Conservation (phyloP, 2,113 vertebrate species). For the Poicephalus gulielmi region DNA sequence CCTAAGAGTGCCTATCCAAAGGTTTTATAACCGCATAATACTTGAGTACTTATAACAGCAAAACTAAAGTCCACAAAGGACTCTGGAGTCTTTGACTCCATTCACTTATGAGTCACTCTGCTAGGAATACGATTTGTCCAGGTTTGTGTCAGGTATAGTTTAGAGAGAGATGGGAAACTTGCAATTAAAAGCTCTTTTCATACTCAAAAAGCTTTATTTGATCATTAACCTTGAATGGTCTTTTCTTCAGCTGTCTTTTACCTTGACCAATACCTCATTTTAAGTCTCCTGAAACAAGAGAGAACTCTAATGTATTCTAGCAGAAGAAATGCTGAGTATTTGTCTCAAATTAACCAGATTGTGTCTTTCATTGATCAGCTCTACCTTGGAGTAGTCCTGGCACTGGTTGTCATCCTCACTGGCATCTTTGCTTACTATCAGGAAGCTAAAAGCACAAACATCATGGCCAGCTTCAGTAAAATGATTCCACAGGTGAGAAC, state of each 20-base stretch:
- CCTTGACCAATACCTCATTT: not conserved
- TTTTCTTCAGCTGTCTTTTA: not conserved
- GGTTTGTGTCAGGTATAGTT: not conserved
- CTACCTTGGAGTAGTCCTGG: conserved; percentile 78
- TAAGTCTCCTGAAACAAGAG: not conserved
- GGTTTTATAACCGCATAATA: not conserved
- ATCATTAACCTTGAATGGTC: not conserved
- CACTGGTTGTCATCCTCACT: conserved; percentile 77
- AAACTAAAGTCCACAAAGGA: not conserved
- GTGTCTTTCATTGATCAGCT: conserved; percentile 59
- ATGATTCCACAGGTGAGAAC: conserved; percentile 83
- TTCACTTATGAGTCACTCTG: not conserved
- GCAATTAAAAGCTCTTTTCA: not conserved
- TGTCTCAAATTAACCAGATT: not conserved
- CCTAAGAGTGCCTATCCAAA: not conserved
- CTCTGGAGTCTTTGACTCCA: not conserved
- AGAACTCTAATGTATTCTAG: not conserved
- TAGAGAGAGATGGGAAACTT: not conserved
- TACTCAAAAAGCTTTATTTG: not conserved
- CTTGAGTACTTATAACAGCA: not conserved
- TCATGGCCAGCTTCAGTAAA: conserved; percentile 83
- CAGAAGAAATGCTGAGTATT: not conserved
- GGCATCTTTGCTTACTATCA: conserved; percentile 84
- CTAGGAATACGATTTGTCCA: accelerated
- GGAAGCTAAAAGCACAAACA: conserved; percentile 85